Conservation (phyloP, 2,113 vertebrate species). For the Aix galericulata region DNA sequence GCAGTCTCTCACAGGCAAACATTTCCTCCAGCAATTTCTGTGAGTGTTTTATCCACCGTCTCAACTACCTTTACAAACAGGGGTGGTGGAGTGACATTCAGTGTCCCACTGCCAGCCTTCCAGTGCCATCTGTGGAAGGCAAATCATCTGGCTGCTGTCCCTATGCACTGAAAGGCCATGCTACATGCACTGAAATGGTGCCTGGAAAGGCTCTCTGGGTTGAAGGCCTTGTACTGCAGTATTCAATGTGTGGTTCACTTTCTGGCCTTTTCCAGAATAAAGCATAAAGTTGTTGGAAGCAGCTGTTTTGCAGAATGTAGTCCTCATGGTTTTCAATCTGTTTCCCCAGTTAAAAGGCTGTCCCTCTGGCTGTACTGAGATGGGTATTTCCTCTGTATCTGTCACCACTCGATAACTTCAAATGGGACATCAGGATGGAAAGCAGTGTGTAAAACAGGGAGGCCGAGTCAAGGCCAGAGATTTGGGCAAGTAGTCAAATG, state of each 20-base stretch:
- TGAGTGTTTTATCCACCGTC: not conserved
- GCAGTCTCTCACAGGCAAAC: not conserved
- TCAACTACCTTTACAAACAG: not conserved
- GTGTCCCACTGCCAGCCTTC: not conserved
- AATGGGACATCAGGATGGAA: not conserved
- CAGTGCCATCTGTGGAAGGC: not conserved
- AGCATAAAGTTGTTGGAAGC: not conserved
- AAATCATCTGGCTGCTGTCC: not conserved
- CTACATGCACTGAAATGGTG: no score
- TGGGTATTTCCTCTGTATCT: not conserved
- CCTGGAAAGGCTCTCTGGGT: not conserved
- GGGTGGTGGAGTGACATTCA: not conserved
- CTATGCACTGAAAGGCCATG: no score
- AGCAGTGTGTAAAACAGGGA: not conserved
- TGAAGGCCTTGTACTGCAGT: not conserved
- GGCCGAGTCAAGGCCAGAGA: not conserved
- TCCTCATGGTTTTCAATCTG: not conserved
- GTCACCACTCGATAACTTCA: not conserved
- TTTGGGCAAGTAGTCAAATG: not conserved
- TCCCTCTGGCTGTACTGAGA: not conserved
- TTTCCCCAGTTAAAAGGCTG: not conserved
- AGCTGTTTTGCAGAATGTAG: not conserved
- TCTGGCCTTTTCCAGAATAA: not conserved
- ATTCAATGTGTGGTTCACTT: not conserved
- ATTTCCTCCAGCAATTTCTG: not conserved